Evolutionary conservation across 2,797 vertebrate genomes (phyloP), one percentile per base, ranked within the genome.

Genomic region (Leptatherina wallacei): DNA sequence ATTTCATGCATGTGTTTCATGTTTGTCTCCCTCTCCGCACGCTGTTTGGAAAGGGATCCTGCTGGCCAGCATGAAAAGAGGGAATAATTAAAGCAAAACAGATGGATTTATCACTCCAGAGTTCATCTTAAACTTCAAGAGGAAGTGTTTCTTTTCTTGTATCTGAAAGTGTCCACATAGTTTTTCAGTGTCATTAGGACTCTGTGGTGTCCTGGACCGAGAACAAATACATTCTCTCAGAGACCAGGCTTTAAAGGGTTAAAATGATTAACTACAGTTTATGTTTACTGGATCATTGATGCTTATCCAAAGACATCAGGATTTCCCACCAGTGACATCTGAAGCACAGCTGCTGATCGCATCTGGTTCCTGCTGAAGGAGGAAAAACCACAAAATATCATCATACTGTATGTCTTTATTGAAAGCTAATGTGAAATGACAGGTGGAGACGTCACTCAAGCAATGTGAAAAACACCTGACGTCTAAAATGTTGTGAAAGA

Each of bases 301-400:
- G 58, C 68, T 81, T 70, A 59, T 80, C 76, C 75, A 74, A 77
- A 75, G 73, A 81, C 77, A 87, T 80, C 75, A 83, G 69, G 62
- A 82, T 83, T 76, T 77, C 72, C 76, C 80, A 85, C 69, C 78
- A 77, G 75, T 74, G 69, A 78, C 87, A 77, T 35, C 70, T 79
- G 22, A 81, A 61, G 80, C 70, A 11, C 79, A 81, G 71, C 75
- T 68, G 78, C 59, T 22, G 65, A 80, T 87, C 84, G 88, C 81
- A 88, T 88, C 83, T 85, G 80, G 73, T 83, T 70, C 57, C 18
- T 18, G 42, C 16, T 61, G 18, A 44, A 61, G 40, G 24, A 61
- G 38, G 30, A 29, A 24, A 12, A 12, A 27, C 12, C 9, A 52
- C 11, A 52, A 24, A 52, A 24, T 24, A 11, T 4, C 9, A 20